Evolutionary conservation across 2,888 invertebrate species (phyloP).

Genomic region (Calameuta filiformis): DNA sequence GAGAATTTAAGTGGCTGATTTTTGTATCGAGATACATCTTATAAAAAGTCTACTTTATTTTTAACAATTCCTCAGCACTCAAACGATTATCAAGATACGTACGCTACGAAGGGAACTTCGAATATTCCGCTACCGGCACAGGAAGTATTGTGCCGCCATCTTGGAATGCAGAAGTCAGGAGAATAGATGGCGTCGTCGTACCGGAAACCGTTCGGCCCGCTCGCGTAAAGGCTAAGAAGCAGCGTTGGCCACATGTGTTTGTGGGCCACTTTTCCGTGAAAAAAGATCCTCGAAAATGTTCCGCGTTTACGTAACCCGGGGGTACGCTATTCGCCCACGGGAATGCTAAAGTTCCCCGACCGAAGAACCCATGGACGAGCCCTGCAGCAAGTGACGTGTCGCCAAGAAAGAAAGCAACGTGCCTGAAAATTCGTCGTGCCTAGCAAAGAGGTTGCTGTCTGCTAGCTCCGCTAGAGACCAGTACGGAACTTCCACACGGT

Average conservation of each 20-base stretch:
- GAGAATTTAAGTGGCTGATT: neutral
- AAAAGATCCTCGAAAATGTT: constrained; percentile 50
- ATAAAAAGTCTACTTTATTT: neutral
- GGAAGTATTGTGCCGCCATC: constrained; percentile 24
- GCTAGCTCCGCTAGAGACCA: constrained; percentile 21
- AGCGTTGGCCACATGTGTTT: constrained; percentile 58
- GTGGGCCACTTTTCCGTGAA: constrained; percentile 39
- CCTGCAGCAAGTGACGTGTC: constrained; percentile 5
- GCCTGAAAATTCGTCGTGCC: constrained; percentile 22
- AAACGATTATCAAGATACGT: neutral
- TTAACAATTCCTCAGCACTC: neutral
- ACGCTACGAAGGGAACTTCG: neutral
- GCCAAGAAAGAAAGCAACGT: constrained; percentile 19
- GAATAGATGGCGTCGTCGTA: constrained; percentile 17
- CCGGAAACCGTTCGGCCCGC: constrained; percentile 50
- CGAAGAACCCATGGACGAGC: constrained; percentile 24
- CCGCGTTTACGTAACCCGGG: constrained; percentile 58
- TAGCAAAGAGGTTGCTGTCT: constrained; percentile 24
- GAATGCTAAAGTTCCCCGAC: constrained; percentile 20
- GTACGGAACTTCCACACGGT: constrained; percentile 7
- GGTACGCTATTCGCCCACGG: constrained; percentile 36
- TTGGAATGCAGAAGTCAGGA: constrained; percentile 21
- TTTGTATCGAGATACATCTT: neutral
- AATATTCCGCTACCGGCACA: neutral
- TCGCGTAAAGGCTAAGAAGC: constrained; percentile 46